phyloP scores from a whole-genome alignment of 2,888 invertebrate species.

The Pandemis corylana region DNA sequence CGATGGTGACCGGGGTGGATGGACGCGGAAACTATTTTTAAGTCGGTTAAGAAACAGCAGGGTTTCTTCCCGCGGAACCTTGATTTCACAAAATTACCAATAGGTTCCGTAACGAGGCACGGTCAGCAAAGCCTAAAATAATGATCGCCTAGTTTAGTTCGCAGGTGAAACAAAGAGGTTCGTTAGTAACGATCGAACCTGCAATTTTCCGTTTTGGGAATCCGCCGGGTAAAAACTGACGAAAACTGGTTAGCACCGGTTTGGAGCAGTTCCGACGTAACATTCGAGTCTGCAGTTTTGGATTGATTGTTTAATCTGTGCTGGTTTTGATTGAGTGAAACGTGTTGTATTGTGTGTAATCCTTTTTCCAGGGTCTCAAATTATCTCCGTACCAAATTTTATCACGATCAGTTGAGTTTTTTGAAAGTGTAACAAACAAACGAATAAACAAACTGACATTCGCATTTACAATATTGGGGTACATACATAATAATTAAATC shows the following conservation, averaged over 20 bases:
- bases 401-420: no score
- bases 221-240: constrained; percentile 20
- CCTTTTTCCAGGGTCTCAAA: no score
- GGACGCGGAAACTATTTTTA: no score
- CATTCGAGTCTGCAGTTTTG: constrained; percentile 15
- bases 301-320: constrained; percentile 3
- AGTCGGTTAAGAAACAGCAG: neutral
- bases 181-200: constrained; percentile 59
- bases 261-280: constrained; percentile 7
- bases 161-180: constrained; percentile 78
- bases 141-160: constrained; percentile 53
- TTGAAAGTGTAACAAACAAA: no score
- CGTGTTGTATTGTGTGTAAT: neutral
- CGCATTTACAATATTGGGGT: no score
- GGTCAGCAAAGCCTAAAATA: constrained; percentile 75
- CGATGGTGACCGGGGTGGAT: no score
- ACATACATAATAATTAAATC: no score
- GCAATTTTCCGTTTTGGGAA: constrained; percentile 33
- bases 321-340: neutral
- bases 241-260: constrained; percentile 18
- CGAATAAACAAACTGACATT: no score
- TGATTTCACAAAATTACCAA: constrained; percentile 2
- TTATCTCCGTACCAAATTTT: no score
- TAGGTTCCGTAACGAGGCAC: constrained; percentile 45
- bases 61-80: neutral